phyloP scores from a whole-genome alignment of 2,888 invertebrate genomes.

The Synergus japonicus region DNA sequence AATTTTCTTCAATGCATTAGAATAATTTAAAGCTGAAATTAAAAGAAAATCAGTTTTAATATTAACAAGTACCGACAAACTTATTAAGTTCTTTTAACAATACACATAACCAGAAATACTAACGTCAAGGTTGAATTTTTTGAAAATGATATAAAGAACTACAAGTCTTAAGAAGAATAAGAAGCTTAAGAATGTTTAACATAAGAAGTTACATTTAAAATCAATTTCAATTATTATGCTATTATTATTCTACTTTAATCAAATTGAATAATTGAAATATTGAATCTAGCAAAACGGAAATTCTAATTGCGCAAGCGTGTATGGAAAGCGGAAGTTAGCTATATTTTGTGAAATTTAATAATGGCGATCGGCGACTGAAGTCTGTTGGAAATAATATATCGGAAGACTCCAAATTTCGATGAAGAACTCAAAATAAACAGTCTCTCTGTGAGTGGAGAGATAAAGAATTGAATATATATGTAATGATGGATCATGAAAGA shows the following conservation, averaged over 20 bases:
- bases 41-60: not conserved
- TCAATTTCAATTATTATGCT: no score
- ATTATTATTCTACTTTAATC: no score
- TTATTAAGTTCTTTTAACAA: no score
- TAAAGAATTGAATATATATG: not conserved
- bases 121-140: no score
- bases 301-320: not conserved
- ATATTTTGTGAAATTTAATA: not conserved
- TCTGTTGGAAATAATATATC: not conserved
- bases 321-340: constrained; percentile 1
- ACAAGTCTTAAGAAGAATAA: no score
- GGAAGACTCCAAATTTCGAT: not conserved
- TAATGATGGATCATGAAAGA: not conserved
- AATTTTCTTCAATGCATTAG: not conserved
- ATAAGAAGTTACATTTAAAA: no score
- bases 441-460: not conserved
- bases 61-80: no score
- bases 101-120: no score
- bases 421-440: not conserved
- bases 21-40: not conserved
- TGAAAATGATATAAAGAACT: no score
- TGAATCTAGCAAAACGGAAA: not conserved
- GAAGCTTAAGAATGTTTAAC: no score
- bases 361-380: not conserved
- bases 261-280: no score